Base-by-base conservation (phyloP, 92 coral and sea anemone species). In the Actinostola sp. region DNA sequence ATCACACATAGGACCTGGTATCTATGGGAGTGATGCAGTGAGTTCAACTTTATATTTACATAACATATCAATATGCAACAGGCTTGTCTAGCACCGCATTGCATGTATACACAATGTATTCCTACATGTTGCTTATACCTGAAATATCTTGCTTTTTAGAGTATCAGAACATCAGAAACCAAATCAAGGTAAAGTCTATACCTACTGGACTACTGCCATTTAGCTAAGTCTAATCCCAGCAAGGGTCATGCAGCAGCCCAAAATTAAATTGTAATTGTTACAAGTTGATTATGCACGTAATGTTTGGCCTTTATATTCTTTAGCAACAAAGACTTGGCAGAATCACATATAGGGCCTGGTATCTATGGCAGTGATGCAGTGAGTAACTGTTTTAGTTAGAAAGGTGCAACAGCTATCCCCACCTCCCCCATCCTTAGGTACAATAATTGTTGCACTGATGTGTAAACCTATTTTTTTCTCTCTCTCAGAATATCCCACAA, bases 341-440 rank as follows among this genome's bases (percentile, higher is more conserved):
- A 45, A 15, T 27, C 78, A 2, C 39, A 72, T 43, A 29, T 72
- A 41, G 68, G 78, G 16, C 78, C 78, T 58, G 78, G 43, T 15
- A 72, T 72, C 1, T 71, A 72, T 44, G 58, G 78, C 35, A 72
- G 78, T 48, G 59, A 66, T 44, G 17, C 59, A 16, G 72, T 66
- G 51, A 45, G 72, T 66, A 31, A 2, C 4, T 11, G 42, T 36
- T 36, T 36, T 36, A n/a, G 4, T 36, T 4, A 36, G 11, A 36
- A 4, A 36, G 42, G 42, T 36, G 42, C 11, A 36, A 4, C 42
- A 4, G 4, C 4, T 36, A 4, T 36, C 42, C 4, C 6, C 4
- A 36, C 42, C 4, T 36, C 42, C 42, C 42, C 42, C 42, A n/a
- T n/a, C n/a, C n/a, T n/a, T n/a, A n/a, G n/a, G n/a, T n/a, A n/a